These are phyloP conservation scores for Cossypha polioptera DNA, from an alignment of 2,797 vertebrate genomes.

Conservation along the genomic window DNA sequence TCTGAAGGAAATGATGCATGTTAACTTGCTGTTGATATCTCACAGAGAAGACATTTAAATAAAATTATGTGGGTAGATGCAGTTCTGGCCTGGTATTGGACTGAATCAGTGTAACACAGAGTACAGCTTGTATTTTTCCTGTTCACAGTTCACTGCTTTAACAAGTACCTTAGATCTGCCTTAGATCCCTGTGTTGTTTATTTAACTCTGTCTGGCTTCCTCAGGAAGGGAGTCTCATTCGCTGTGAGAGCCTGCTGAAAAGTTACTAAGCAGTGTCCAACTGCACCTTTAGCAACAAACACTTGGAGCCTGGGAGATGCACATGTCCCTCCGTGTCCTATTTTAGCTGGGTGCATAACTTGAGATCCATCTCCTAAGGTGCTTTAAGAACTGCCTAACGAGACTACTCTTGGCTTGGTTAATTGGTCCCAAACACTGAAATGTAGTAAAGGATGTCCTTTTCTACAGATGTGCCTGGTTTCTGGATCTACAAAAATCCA, in stretches of 20 bases:
- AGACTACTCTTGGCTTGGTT: background rate
- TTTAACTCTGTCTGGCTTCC: background rate
- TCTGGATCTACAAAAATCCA: background rate
- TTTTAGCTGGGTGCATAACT: background rate
- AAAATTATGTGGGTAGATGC: background rate
- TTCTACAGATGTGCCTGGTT: background rate
- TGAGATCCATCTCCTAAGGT: background rate
- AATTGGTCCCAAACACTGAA: background rate
- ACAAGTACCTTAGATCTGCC: background rate
- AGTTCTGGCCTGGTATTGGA: background rate
- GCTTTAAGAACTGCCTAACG: background rate
- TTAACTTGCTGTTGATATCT: background rate
- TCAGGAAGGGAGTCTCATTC: background rate
- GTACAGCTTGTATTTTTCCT: background rate
- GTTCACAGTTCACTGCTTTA: background rate
- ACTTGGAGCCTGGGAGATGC: accelerated
- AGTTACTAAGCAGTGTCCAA: background rate
- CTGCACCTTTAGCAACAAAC: background rate
- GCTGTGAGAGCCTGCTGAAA: background rate
- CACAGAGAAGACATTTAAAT: background rate
- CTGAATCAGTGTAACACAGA: background rate
- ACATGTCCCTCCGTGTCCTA: background rate
- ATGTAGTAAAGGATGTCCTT: background rate
- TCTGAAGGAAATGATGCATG: background rate
- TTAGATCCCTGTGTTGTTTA: accelerated